Base-by-base conservation (phyloP, 2,113 vertebrate species). In the Ceratotherium simum region DNA sequence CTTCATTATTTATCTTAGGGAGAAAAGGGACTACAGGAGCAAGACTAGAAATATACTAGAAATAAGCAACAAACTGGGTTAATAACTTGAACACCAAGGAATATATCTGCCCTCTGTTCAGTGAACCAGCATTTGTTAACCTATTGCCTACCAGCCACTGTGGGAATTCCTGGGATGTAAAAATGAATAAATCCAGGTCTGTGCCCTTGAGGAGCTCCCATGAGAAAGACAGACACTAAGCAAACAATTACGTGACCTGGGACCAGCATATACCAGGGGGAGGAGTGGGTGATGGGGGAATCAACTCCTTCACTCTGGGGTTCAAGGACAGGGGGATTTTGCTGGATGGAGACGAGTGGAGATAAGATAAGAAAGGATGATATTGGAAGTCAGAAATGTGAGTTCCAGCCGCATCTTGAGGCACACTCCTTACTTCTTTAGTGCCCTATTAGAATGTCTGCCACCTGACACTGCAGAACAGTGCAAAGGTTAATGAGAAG, bases 251-350 rank as follows among this genome's bases (percentile, higher is more conserved):
- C 1, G 2, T 20, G 17, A 20, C 39, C 75, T 4, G 54, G 36
- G n/a, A 25, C 48, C 18, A 64, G 36, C 23, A 33, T 3, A 0
- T 23, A 14, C 23, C 21, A 4, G 13, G 2, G 12, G 14, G 0
- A 17, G 21, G 48, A 33, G 31, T 4, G 20, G 16, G 1, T 2
- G 29, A 4, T 0, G 3, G 6, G 8, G 23, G 70, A 54, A 21
- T 29, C 36, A 23, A 21, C 10, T 14, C 64, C 42, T 75, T 29
- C 39, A 12, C 36, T 8, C 12, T 1, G 36, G 36, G 58, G 64
- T 10, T 75, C 73, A 23, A 65, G 65, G 54, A 9, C 8, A 11
- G 27, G 42, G 39, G 2, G 3, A 25, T 18, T 67, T 76, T 56
- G 36, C 72, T 20, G 4, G 42, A 13, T 27, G 39, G 36, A 67